Evolutionary conservation across 2,113 vertebrate species (phyloP), one percentile per base, ranked within the genome.

Genomic region (Nestor notabilis): DNA sequence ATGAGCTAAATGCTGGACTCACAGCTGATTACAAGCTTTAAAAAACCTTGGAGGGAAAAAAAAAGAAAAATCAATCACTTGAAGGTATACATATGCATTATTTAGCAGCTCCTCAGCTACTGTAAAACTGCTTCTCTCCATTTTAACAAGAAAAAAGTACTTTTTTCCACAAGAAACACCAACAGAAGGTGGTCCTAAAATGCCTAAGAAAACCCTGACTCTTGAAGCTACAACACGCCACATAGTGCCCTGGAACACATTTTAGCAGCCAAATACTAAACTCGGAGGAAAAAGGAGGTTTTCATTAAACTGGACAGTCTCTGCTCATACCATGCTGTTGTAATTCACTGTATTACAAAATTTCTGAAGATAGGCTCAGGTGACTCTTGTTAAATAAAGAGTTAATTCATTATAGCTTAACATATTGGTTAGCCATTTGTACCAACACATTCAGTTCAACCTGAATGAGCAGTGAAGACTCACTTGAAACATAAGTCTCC

Each of bases 41-140:
- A 66, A 89, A 66, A 79, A 29, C 17, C 71, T 41, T 78, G 33
- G 35, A 47, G 5, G 27, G 47, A 41, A 82, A 47, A 60, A 25
- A 66, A 65, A 37, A 41, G 74, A 39, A 46, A 28, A 66, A 61
- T 41, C 71, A 50, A 80, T 64, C 70, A 64, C 72, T 74, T 44
- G 17, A 84, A 89, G 50, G 29, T 69, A 94, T 7, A 24, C 21
- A 52, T 49, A 86, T 79, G 58, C 28, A 90, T 69, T 94, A 93
- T 91, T 95, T 49, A 95, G 74, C 41, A 94, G 78, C 55, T 91
- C 92, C 58, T 91, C 84, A 65, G 68, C 64, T 90, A 66, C 68
- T 71, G 46, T 46, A 66, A 58, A 95, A 56, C 49, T 33, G 29
- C 66, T 74, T 75, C 87, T 69, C 65, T 95, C 21, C 56, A 66